Percentiles rank a stretch among this genome's conserved stretches.
Evolutionary conservation across 2,888 invertebrate genomes (phyloP).

Genomic region (Zaprionus obscuricornis): DNA sequence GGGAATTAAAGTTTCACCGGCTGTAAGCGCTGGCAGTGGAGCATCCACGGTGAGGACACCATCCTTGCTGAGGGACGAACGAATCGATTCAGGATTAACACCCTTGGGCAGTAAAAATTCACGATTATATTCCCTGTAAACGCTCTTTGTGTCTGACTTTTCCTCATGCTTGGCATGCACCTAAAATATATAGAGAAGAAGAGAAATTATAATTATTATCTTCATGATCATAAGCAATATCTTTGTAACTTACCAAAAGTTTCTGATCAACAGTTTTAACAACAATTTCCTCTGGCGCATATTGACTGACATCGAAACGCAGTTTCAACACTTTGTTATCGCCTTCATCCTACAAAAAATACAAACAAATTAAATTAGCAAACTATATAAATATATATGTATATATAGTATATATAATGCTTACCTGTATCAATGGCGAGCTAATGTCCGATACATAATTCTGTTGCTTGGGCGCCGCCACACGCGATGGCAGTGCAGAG

Average conservation of each 20-base stretch:
- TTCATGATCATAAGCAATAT: neutral
- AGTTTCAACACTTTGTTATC: slow-evolving; percentile 97
- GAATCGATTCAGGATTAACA: slow-evolving; percentile 97
- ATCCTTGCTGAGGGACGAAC: slow-evolving; percentile 97
- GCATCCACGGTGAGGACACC: slow-evolving; percentile 98
- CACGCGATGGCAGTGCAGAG: slow-evolving; percentile 83
- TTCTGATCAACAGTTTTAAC: slow-evolving; percentile 99
- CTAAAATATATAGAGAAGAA: slow-evolving; percentile 85
- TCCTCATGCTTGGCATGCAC: slow-evolving; percentile 99
- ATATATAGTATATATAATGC: too few species aligned
- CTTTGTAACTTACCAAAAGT: slow-evolving; percentile 89
- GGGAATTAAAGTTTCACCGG: slow-evolving; percentile 83
- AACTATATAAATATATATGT: neutral
- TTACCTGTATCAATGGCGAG: slow-evolving; percentile 90
- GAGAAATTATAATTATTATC: neutral
- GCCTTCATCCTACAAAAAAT: slow-evolving; percentile 91
- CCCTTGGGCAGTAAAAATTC: slow-evolving; percentile 98
- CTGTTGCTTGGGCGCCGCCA: slow-evolving; percentile 82
- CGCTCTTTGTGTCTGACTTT: slow-evolving; percentile 97
- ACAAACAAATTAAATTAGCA: neutral
- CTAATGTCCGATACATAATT: slow-evolving; percentile 92
- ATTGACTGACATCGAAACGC: slow-evolving; percentile 98
- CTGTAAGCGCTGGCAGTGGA: slow-evolving; percentile 91
- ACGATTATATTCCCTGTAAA: slow-evolving; percentile 98
- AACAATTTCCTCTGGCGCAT: slow-evolving; percentile 98